Conservation (phyloP, 2,888 invertebrate genomes). For the Phyllotreta striolata region DNA sequence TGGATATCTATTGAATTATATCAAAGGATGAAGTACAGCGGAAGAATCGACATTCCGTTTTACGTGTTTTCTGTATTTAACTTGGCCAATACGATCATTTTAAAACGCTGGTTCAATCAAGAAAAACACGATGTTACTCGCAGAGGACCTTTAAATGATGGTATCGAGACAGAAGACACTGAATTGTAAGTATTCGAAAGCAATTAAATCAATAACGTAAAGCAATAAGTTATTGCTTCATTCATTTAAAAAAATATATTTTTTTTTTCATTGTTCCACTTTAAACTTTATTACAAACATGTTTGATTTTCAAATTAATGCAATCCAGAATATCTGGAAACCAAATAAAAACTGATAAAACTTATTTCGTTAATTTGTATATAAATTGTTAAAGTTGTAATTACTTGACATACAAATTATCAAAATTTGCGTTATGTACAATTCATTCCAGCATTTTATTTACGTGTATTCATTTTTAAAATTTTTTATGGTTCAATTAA, state of each 20-base stretch:
- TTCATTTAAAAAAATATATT: neutral
- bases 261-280: neutral
- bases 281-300: too few species aligned
- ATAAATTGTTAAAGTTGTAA: too few species aligned
- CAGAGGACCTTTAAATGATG: neutral
- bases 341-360: too few species aligned
- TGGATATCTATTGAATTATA: conserved; percentile 21
- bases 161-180: neutral
- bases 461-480: too few species aligned
- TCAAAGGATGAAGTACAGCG: conserved; percentile 16
- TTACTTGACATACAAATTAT: too few species aligned
- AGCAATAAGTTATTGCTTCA: neutral
- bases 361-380: too few species aligned
- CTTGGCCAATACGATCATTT: conserved; percentile 3
- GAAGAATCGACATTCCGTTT: conserved; percentile 1
- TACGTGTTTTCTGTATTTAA: conserved; percentile 16
- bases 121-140: neutral
- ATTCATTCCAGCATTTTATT: too few species aligned
- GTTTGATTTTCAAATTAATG: too few species aligned
- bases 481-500: too few species aligned
- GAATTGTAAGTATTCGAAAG: conserved; percentile 22
- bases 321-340: too few species aligned
- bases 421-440: too few species aligned
- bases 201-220: neutral
- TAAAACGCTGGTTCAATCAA: neutral